Base-by-base conservation (phyloP, 2,797 vertebrate genomes). In the Halcyon badia region DNA sequence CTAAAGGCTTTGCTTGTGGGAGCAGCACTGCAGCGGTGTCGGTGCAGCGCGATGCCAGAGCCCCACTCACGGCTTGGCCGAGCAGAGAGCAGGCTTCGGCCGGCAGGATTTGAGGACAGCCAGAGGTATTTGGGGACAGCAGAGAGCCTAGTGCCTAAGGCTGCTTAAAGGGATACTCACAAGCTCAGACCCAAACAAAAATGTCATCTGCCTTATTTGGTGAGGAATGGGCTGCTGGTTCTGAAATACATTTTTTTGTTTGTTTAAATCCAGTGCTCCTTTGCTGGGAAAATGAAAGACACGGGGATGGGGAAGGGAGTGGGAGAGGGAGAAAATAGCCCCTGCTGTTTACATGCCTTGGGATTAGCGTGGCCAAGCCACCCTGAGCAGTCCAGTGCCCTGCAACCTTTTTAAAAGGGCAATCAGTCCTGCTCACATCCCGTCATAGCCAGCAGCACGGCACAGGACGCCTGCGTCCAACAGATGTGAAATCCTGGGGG, bases 161-260 rank as follows among this genome's bases (percentile, higher is more conserved):
- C 78, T 87, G 86, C 89, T 92, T 95, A 94, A 86, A 94, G 94
- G 83, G 92, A 91, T 85, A 62, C 51, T 68, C 30, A 28, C 46
- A 65, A 73, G 37, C 14, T 66, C 78, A 11, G 31, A 56, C 20
- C 60, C 31, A 4, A 35, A 68, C 84, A 39, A 57, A 56, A 44
- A 26, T n/a, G 31, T 26, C 18, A 78, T 83, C 94, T 79, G 80
- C 97, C 97, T 97, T 97, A 97, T 97, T 97, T 97, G 97, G 97
- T 88, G 96, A 96, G 93, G 96, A 97, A 95, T 33, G 22, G 94
- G 61, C 87, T 60, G 77, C 69, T 3, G 5, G 94, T 75, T 92
- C 94, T 78, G 79, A 91, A 89, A 95, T 41, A 66, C 88, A 66
- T 95, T 90, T 93, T 82, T 92, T 51, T 91, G 81, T 91, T 93